Conservation (phyloP, 2,888 invertebrate species). For the Caenorhabditis uteleia region DNA sequence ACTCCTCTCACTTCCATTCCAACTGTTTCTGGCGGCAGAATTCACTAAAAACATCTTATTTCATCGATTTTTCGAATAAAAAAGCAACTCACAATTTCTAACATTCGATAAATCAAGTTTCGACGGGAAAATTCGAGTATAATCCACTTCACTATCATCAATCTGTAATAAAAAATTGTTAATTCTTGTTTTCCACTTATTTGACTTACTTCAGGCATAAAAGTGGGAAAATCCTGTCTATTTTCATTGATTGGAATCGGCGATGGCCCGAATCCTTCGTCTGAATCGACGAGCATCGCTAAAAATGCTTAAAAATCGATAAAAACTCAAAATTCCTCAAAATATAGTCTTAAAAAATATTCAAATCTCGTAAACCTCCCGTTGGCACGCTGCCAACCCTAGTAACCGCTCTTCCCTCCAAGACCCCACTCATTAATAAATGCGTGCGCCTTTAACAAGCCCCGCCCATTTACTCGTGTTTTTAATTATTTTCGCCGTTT, state of each 20-base stretch:
- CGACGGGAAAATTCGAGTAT: too few relatives aligned
- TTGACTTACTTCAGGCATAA: slow-evolving; percentile 11
- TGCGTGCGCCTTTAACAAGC: slow-evolving; percentile 4
- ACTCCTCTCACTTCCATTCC: too few relatives aligned
- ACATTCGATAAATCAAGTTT: too few relatives aligned
- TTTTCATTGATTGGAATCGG: too few relatives aligned
- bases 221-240: slow-evolving; percentile 20
- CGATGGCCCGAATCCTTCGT: slow-evolving; percentile 27
- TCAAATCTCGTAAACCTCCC: slow-evolving; percentile 11
- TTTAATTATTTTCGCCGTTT: neutral
- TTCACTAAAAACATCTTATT: too few relatives aligned
- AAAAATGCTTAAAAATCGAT: slow-evolving; percentile 12
- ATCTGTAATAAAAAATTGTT: too few relatives aligned
- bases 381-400: slow-evolving; percentile 30
- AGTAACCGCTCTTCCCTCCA: slow-evolving; percentile 2
- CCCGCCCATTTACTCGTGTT: neutral
- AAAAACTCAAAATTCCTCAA: slow-evolving; percentile 7
- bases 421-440: neutral
- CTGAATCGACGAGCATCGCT: slow-evolving; percentile 1
- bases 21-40: too few relatives aligned
- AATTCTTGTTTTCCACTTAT: too few relatives aligned
- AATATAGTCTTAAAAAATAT: slow-evolving; percentile 1
- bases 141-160: too few relatives aligned
- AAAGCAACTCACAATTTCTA: too few relatives aligned
- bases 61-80: too few relatives aligned